phyloP scores from a whole-genome alignment of 2,113 vertebrate species.

The Spilogale gracilis region DNA sequence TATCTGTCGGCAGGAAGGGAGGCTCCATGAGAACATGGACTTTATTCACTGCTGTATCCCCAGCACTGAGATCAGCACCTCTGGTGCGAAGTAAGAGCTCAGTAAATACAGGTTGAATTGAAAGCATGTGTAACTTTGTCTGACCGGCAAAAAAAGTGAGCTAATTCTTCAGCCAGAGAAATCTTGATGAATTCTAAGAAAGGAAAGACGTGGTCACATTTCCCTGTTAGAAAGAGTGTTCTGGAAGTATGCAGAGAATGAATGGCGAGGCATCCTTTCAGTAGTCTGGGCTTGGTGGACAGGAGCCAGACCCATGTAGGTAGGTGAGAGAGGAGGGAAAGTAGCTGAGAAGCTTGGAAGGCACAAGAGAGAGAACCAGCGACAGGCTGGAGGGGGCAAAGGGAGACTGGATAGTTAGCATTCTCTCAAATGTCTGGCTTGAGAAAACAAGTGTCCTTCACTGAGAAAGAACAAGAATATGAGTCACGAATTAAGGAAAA shows the following conservation, averaged over 20 bases:
- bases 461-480: not conserved
- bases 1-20: not conserved
- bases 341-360: not conserved
- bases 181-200: not conserved
- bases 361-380: accelerated
- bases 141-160: not conserved
- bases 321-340: not conserved
- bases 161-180: not conserved
- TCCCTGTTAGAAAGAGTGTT: not conserved
- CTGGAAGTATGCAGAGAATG: not conserved
- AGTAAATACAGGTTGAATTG: not conserved
- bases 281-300: not conserved
- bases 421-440: not conserved
- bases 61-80: not conserved
- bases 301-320: not conserved
- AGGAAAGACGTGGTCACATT: not conserved
- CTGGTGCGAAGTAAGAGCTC: not conserved
- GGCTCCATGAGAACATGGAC: not conserved
- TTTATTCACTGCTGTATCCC: not conserved
- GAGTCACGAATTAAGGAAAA: not conserved
- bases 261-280: not conserved
- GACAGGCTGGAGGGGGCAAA: not conserved
- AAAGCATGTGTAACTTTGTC: not conserved
- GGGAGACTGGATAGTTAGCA: not conserved
- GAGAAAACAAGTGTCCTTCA: not conserved